Percentiles rank a stretch among this genome's conserved stretches.
Conservation (phyloP, 2,113 vertebrate species). For the Clinocottus analis region DNA sequence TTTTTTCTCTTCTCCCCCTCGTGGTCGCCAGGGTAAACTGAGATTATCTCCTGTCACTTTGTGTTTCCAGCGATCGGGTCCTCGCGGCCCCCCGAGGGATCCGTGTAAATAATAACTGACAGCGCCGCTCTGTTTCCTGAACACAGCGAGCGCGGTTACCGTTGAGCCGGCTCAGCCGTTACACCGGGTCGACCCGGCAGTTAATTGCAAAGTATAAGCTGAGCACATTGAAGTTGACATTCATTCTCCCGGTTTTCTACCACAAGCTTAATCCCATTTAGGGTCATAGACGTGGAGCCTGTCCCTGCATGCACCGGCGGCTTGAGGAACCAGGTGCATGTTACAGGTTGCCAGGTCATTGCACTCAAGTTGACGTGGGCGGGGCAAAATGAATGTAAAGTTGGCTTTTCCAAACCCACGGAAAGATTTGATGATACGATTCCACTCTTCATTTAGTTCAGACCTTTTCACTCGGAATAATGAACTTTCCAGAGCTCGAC, state of each 20-base stretch:
- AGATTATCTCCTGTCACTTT: conserved; percentile 59
- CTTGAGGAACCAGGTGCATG: neutral
- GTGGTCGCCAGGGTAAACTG: conserved; percentile 21
- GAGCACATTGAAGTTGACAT: conserved; percentile 54
- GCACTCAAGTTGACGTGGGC: conserved; percentile 13
- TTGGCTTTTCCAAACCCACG: conserved; percentile 44
- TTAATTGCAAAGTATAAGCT: conserved; percentile 38
- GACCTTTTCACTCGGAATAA: conserved; percentile 43
- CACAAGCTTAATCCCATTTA: conserved; percentile 48
- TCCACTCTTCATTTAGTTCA: conserved; percentile 32
- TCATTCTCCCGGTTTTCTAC: conserved; percentile 46
- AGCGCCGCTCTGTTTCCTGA: conserved; percentile 32
- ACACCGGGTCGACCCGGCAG: conserved; percentile 12
- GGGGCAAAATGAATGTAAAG: conserved; percentile 1
- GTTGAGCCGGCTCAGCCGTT: conserved; percentile 36
- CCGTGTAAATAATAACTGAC: conserved; percentile 38
- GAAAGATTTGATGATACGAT: conserved; percentile 37
- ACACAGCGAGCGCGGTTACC: conserved; percentile 27
- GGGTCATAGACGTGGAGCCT: conserved; percentile 7
- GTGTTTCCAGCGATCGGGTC: conserved; percentile 34
- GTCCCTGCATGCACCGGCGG: conserved; percentile 34
- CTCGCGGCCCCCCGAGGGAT: conserved; percentile 19
- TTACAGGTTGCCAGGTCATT: conserved; percentile 8
- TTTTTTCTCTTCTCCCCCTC: neutral
- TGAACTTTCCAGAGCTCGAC: conserved; percentile 32